Base-by-base conservation (phyloP, 2,888 invertebrate species). In the Drosophila mettleri region DNA sequence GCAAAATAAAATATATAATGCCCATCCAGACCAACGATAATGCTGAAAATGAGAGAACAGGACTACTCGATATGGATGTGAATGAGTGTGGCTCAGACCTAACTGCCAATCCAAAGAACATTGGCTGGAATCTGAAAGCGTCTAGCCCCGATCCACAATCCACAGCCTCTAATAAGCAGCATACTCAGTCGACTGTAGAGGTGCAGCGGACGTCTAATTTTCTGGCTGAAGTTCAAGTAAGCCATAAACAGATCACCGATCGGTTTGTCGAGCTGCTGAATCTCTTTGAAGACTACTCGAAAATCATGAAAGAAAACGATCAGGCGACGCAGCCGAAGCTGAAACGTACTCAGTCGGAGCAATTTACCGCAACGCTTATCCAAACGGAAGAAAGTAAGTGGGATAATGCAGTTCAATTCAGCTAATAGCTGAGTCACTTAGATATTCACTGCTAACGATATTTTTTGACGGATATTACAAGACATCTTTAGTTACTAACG, bases 191-290 rank as follows among this genome's bases (percentile, higher is more conserved):
- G 7, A 12, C 31, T 18, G 24, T 6, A n/a, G 5, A 14, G 9
- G 0, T 5, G 7, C 39, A n/a, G 1, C 1, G 38, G 6, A 14
- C 16, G 2, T 29, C 53, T 5, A 38, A 24, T 20, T 75, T 45
- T 31, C 38, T 80, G 27, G 9, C 31, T n/a, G 72, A 72, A 12
- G 52, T 69, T n/a, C 71, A 79, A 7, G 54, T 70, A 6, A 81
- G 67, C 14, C 79, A 81, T 53, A 62, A 62, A 20, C 68, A 73
- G 24, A 86, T 86, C n/a, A 71, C 53, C 10, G 65, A 78, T 33
- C 75, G 80, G 0, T 84, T 84, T 29, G 55, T 46, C 1, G 81
- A 84, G 39, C 69, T 84, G 7, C 63, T 86, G 6, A 67, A 62
- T 18, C 55, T 81, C 6, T 75, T 84, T 10, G 82, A 86, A 31